Conservation (phyloP, 1,140 invertebrate genomes). For the Antheraea mylitta region DNA sequence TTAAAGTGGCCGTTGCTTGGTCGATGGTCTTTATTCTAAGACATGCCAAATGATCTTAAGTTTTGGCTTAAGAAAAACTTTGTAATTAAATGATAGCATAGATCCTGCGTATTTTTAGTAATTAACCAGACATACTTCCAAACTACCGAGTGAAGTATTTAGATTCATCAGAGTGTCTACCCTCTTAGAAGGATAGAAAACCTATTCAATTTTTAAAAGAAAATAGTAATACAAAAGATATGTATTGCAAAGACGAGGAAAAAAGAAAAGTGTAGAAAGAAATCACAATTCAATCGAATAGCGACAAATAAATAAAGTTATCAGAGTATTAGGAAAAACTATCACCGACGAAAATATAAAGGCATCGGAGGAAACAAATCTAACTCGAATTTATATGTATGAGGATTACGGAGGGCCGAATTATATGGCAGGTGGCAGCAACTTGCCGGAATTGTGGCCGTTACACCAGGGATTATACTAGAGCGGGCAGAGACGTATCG, state of each 20-base stretch:
- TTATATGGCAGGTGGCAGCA: slow-evolving; percentile 37
- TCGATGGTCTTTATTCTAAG: too few relatives aligned
- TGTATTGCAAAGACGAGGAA: not conserved
- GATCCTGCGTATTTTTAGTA: too few relatives aligned
- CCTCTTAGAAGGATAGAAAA: too few relatives aligned
- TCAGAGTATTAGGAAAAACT: slow-evolving; percentile 9
- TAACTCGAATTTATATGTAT: slow-evolving; percentile 35
- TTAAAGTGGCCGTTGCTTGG: too few relatives aligned
- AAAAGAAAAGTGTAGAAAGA: not conserved
- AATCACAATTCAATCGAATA: slow-evolving; percentile 1
- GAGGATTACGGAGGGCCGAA: slow-evolving; percentile 29
- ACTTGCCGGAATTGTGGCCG: slow-evolving; percentile 31
- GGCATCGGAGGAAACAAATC: slow-evolving; percentile 11
- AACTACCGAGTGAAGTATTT: too few relatives aligned
- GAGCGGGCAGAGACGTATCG: not conserved
- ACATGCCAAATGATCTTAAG: too few relatives aligned
- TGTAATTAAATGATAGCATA: too few relatives aligned
- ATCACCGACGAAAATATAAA: slow-evolving; percentile 2
- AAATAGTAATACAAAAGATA: not conserved
- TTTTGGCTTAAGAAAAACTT: too few relatives aligned
- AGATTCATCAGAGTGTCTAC: too few relatives aligned
- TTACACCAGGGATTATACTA: slow-evolving; percentile 25
- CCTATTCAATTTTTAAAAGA: too few relatives aligned
- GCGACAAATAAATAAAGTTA: slow-evolving; percentile 4
- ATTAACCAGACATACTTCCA: too few relatives aligned